Conservation (phyloP, 2,113 vertebrate genomes). For the Saiga tatarica region DNA sequence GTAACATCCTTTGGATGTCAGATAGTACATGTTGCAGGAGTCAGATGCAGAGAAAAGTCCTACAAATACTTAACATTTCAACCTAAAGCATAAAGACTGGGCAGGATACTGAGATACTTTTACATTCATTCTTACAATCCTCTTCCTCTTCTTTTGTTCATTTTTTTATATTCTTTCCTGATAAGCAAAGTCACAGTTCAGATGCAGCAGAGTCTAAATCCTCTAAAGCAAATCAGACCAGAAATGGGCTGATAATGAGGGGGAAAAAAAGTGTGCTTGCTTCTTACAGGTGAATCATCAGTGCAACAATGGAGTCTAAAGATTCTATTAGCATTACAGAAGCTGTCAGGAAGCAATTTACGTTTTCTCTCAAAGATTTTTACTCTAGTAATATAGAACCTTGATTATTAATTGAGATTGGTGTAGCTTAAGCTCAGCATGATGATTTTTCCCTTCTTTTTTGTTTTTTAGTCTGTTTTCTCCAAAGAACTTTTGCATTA, state of each 20-base stretch:
- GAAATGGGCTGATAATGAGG: conserved; percentile 64
- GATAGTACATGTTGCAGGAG: neutral
- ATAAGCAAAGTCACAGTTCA: conserved; percentile 54
- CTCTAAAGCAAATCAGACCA: conserved; percentile 64
- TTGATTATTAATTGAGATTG: conserved; percentile 66
- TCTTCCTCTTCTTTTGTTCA: neutral
- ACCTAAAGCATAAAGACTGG: neutral
- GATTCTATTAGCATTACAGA: conserved; percentile 67
- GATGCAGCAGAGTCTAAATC: conserved; percentile 36
- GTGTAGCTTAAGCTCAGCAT: neutral
- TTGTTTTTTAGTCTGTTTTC: conserved; percentile 3
- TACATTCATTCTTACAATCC: neutral
- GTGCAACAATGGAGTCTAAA: conserved; percentile 47
- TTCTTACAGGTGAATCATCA: conserved; percentile 59
- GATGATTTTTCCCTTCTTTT: neutral
- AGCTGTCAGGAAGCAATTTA: conserved; percentile 47
- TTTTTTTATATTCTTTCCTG: conserved; percentile 36
- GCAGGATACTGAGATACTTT: neutral
- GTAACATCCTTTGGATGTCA: neutral
- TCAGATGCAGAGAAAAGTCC: neutral
- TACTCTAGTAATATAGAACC: neutral
- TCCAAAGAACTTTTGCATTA: conserved; percentile 2
- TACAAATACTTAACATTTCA: neutral
- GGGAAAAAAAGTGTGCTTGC: neutral
- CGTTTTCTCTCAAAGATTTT: conserved; percentile 28